A percentile compares a stretch with the other conserved stretches of the same genome.
Evolutionary conservation across 2,888 invertebrate genomes (phyloP).

Genomic region (Tuta absoluta): DNA sequence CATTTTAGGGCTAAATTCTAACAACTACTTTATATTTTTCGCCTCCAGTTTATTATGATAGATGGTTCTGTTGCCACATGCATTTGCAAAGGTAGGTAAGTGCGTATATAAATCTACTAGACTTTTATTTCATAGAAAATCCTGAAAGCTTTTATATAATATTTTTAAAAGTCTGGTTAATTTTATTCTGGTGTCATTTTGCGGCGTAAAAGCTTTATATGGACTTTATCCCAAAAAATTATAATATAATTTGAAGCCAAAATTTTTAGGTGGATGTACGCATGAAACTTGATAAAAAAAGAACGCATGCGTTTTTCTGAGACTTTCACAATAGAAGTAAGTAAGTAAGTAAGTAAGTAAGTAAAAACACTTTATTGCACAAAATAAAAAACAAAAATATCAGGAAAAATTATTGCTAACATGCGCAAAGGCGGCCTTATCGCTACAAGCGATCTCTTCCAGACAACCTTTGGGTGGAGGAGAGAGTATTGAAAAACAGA

Average conservation of each 20-base stretch:
- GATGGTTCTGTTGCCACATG: background rate
- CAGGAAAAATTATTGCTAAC: too few species aligned
- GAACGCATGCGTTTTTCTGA: too few species aligned
- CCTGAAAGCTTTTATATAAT: background rate
- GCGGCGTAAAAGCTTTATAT: background rate
- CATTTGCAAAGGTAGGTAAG: background rate
- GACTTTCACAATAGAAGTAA: too few species aligned
- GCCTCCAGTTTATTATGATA: background rate
- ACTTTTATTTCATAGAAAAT: background rate
- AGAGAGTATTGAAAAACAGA: too few species aligned
- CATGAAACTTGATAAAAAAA: too few species aligned
- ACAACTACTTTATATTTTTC: background rate
- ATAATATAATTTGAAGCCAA: background rate
- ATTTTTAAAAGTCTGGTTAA: background rate
- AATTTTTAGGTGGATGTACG: too few species aligned
- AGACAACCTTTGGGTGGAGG: too few species aligned
- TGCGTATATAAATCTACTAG: background rate
- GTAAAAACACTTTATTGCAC: too few species aligned
- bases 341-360: too few species aligned
- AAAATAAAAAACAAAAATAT: too few species aligned
- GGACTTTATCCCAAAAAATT: background rate
- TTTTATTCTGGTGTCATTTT: conserved; percentile 4
- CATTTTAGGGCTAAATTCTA: background rate
- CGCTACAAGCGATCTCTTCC: too few species aligned
- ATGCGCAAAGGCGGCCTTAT: too few species aligned